Base-by-base conservation (phyloP, 2,797 vertebrate species). In the Setipinna tenuifilis region DNA sequence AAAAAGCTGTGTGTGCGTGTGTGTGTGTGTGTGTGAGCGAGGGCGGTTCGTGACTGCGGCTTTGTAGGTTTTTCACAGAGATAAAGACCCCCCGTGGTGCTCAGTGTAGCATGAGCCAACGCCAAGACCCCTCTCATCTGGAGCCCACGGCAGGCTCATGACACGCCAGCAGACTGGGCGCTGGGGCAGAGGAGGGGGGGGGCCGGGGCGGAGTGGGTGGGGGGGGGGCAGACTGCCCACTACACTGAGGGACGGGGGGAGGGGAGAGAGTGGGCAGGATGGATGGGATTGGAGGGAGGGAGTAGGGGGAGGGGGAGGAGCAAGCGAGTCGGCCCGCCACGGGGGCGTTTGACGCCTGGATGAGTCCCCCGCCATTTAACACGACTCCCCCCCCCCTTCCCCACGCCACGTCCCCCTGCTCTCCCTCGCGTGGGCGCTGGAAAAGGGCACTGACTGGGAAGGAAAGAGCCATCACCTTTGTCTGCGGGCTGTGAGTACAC, bases 121-220 rank as follows among this genome's bases (percentile, higher is more conserved):
- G 83, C 90, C 83, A 88, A 93, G 93, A 94, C 94, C 95, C 91
- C 91, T 91, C 93, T 95, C 92, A 92, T 95, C 92, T 94, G 94
- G 91, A 92, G 87, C 90, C 91, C 86, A 87, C 85, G 89, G 92
- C 35, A 86, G 87, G 81, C 93, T 93, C 91, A 91, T 89, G 82
- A 83, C 89, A 88, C 90, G 91, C 92, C 83, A 89, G 88, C 82
- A 86, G 82, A 87, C 81, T 82, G 31, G 31, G 68, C 35, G n/a
- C n/a, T n/a, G 41, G 16, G 21, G 83, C 61, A 25, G 23, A 35
- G 35, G 44, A 23, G 14, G 4, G 35, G 17, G n/a, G 48, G 41
- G 41, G 41, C 25, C 6, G 46, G 48, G 62, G n/a, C 14, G 83
- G 83, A 28, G 82, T 17, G 17, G 28, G 57, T 11, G 71, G 17